Base-by-base conservation (phyloP, 23 tunicate genomes). In the Phallusia fumigata region DNA sequence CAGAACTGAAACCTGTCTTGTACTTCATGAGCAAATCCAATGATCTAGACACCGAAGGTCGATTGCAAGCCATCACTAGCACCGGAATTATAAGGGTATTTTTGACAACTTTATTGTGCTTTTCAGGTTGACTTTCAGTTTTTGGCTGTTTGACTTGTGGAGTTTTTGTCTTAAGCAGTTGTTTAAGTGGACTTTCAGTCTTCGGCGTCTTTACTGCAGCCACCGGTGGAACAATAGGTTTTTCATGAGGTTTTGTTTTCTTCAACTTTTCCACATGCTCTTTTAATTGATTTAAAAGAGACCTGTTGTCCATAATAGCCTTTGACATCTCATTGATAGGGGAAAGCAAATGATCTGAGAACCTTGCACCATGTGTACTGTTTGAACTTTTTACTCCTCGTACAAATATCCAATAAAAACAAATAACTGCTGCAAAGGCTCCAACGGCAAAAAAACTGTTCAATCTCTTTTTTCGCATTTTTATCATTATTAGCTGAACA, bases 41-140 rank as follows among this genome's bases (percentile, higher is more conserved):
- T 53, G 93, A 93, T n/a, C 93, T 79, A 26, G 93, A 50, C 10
- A 95, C 99, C 15, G 99, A 79, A 1, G 95, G 95, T 26, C 99
- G 91, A 86, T 95, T 90, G 79, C 79, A 95, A 21, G 87, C 99
- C 65, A 87, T 53, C 15, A 95, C 88, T 3, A 95, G 33, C 32
- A 95, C 79, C 5, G 99, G 99, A 30, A 89, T 89, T 26, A 76
- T 53, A n/a, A n/a, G n/a, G n/a, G n/a, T n/a, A n/a, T n/a, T n/a
- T n/a, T n/a, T n/a, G n/a, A n/a, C n/a, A 36, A 21, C 82, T 75
- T 73, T 52, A 52, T n/a, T n/a, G n/a, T n/a, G n/a, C n/a, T n/a
- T n/a, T n/a, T n/a, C n/a, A 18, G 58, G 58, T 51, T 15, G 58
- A 13, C 58, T 51, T 15, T 51, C 18, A 18, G 58, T 51, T 51